phyloP scores from a whole-genome alignment of 1,140 invertebrate genomes.

The Rhagoletis pomonella region DNA sequence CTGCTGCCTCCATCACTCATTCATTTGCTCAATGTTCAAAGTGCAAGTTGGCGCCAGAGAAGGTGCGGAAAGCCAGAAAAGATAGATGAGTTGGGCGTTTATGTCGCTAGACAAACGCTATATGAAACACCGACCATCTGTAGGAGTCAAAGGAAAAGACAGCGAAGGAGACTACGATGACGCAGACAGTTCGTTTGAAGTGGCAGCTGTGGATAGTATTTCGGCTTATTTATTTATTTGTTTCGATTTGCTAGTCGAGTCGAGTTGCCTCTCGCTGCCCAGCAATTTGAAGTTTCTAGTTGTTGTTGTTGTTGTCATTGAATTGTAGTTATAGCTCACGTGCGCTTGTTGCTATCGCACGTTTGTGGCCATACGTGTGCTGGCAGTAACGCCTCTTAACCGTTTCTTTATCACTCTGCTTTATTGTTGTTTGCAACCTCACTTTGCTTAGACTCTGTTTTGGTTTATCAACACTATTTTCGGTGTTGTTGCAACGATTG shows the following conservation, averaged over 20 bases:
- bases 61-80: neutral
- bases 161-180: neutral
- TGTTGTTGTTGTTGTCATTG: neutral
- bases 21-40: neutral
- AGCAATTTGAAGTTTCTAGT: neutral
- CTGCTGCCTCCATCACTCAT: neutral
- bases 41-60: neutral
- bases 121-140: neutral
- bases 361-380: neutral
- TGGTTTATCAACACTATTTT: neutral
- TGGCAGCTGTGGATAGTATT: neutral
- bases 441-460: neutral
- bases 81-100: neutral
- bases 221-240: conserved; percentile 3
- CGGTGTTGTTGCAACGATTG: neutral
- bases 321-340: neutral
- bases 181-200: neutral
- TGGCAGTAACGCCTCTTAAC: neutral
- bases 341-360: neutral
- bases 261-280: neutral
- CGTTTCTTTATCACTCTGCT: neutral
- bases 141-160: neutral
- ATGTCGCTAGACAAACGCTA: conserved; percentile 15
- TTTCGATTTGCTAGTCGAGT: conserved; percentile 43
- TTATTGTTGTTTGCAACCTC: neutral